Percentiles rank a stretch among this genome's conserved stretches.
Evolutionary conservation across 1,140 invertebrate species (phyloP).

Genomic region (Rhizoglyphus robini): DNA sequence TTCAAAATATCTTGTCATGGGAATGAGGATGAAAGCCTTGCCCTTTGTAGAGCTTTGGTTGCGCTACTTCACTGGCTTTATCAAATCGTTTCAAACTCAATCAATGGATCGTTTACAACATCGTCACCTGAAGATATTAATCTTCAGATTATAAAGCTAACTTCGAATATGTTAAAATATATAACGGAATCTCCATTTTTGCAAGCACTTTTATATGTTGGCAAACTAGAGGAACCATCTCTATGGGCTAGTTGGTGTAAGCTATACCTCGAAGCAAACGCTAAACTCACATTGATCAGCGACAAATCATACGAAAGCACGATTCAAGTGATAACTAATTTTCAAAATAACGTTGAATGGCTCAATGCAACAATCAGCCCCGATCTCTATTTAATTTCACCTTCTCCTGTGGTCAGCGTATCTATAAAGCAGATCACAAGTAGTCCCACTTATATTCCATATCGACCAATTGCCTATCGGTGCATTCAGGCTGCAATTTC

Average conservation of each 20-base stretch:
- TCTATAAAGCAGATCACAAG: background rate
- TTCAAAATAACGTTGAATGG: constrained; percentile 12
- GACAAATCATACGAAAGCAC: background rate
- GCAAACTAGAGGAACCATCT: constrained; percentile 34
- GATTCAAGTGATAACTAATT: background rate
- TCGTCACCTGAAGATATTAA: background rate
- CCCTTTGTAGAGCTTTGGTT: constrained; percentile 32
- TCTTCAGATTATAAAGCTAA: constrained; percentile 32
- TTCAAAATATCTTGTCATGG: constrained; percentile 30
- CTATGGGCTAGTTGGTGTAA: constrained; percentile 23
- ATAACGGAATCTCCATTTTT: constrained; percentile 33
- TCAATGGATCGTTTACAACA: constrained; percentile 28
- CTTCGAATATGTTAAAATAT: constrained; percentile 32
- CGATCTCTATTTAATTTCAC: background rate
- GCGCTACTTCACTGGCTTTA: constrained; percentile 33
- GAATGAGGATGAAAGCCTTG: constrained; percentile 33
- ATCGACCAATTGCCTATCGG: background rate
- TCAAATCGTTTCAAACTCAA: constrained; percentile 30
- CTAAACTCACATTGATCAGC: background rate
- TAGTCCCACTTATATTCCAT: background rate
- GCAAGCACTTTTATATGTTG: constrained; percentile 35
- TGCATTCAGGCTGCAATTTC: constrained; percentile 24
- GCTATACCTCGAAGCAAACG: background rate
- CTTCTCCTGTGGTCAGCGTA: background rate
- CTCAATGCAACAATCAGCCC: background rate